Base-by-base conservation (phyloP, 2,888 invertebrate genomes). In the Orthosia gothica region DNA sequence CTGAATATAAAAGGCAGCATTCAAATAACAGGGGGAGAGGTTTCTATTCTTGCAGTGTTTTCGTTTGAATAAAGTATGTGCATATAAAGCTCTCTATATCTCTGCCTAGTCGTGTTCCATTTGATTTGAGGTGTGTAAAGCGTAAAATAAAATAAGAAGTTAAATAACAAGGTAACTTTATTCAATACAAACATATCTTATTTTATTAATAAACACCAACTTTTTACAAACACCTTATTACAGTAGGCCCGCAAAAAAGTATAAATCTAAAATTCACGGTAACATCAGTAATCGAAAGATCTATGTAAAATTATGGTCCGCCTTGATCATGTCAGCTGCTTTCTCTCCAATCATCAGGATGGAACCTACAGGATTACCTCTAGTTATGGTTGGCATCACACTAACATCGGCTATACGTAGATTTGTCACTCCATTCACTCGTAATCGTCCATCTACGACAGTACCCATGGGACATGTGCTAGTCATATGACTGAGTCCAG, bases 311-410 rank as follows among this genome's bases (percentile, higher is more conserved):
- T 79, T 23, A 63, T 86, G 61, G 11, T 86, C 86, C 26, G 63
- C 58, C 45, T 90, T 91, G 12, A 92, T 90, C 70, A 91, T 82
- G 47, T 91, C 91, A 3, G 92, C 82, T 5, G 85, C 89, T 64
- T 89, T 89, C 70, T 92, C 91, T 5, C 87, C 91, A 20, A 92
- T 86, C 89, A 91, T 90, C 13, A 90, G 73, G 7, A 88, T 83
- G 0, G 89, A 57, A 3, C 76, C 90, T 11, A 86, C 72, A 23
- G 88, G 89, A 55, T 88, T 88, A 11, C 86, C 88, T 73, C 85
- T 85, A 13, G 81, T 79, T n/a, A 82, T 78, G 4, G 79, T 81
- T 7, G 89, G 89, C 86, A 89, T 84, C 0, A 89, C 78, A 84
- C 89, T 90, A 12, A 88, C 90, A 81, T 89, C 90, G 45, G 82